Evolutionary conservation across 1,140 invertebrate species (phyloP).

Genomic region (Choristoneura fumiferana): DNA sequence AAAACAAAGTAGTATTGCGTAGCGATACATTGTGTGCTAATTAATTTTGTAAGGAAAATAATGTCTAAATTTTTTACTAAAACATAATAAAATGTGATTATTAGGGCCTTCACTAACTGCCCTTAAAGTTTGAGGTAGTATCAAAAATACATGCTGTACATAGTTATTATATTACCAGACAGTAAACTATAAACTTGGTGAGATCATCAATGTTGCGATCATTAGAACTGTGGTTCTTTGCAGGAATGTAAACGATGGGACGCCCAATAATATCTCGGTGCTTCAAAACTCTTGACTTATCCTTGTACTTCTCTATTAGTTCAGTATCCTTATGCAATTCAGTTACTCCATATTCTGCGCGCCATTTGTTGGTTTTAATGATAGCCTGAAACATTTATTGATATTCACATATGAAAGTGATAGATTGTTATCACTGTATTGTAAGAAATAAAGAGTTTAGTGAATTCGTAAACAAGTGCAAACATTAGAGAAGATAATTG

Average conservation of each 20-base stretch:
- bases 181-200: constrained; percentile 87
- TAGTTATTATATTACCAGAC: constrained; percentile 82
- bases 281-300: constrained; percentile 83
- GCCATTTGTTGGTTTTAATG: constrained; percentile 89
- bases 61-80: too few species aligned
- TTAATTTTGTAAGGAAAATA: too few species aligned
- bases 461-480: constrained; percentile 10
- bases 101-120: too few species aligned
- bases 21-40: too few species aligned
- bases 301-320: constrained; percentile 80
- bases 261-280: constrained; percentile 85
- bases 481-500: too few species aligned
- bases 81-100: too few species aligned
- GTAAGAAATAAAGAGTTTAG: too few species aligned
- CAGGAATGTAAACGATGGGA: constrained; percentile 87
- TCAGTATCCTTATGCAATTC: constrained; percentile 79
- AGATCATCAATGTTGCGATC: constrained; percentile 86
- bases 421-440: constrained; percentile 12
- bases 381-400: constrained; percentile 79
- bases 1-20: too few species aligned
- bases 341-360: constrained; percentile 83
- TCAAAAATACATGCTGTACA: too few species aligned
- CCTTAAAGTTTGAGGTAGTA: too few species aligned
- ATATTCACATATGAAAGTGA: constrained; percentile 5
- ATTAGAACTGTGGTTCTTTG: constrained; percentile 85